A percentile compares a stretch with the other conserved stretches of the same genome.
Conservation (phyloP, 2,888 invertebrate genomes). For the Dicroscelio sp. region DNA sequence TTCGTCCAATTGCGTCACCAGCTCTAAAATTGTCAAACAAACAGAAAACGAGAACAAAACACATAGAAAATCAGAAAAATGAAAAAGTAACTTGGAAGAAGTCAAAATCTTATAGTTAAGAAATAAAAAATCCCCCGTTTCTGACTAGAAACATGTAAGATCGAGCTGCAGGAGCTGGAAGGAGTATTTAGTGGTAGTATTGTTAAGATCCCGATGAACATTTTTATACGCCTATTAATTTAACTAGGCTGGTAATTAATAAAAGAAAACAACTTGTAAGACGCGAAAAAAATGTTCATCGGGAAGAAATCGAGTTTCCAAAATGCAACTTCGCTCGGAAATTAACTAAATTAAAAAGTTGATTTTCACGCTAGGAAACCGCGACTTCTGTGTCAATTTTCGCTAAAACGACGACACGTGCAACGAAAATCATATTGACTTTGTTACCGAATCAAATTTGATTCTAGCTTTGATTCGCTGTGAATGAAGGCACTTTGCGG, state of each 20-base stretch:
- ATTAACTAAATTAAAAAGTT: conserved; percentile 53
- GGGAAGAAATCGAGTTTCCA: conserved; percentile 48
- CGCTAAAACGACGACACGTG: conserved; percentile 13
- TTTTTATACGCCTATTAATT: conserved; percentile 11
- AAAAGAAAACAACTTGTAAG: neutral
- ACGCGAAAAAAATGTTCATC: conserved; percentile 42
- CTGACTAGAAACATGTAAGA: conserved; percentile 91
- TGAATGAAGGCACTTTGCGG: conserved; percentile 63
- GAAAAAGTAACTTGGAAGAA: neutral
- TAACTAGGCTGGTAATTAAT: too few relatives aligned
- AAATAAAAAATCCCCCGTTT: conserved; percentile 87
- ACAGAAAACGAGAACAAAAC: conserved; percentile 4
- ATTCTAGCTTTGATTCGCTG: conserved; percentile 1
- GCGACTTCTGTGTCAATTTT: conserved; percentile 50
- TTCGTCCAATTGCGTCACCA: conserved; percentile 51
- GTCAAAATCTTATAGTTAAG: conserved; percentile 70
- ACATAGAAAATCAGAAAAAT: neutral
- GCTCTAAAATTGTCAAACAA: too few relatives aligned
- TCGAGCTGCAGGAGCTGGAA: conserved; percentile 90
- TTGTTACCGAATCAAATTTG: too few relatives aligned
- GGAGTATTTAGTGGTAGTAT: conserved; percentile 90
- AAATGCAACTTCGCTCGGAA: conserved; percentile 62
- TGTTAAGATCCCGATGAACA: conserved; percentile 46
- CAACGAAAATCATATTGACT: too few relatives aligned
- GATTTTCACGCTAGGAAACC: conserved; percentile 23